Evolutionary conservation across 2,888 invertebrate genomes (phyloP), one percentile per base, ranked within the genome.

Genomic region (Aphidius colemani): DNA sequence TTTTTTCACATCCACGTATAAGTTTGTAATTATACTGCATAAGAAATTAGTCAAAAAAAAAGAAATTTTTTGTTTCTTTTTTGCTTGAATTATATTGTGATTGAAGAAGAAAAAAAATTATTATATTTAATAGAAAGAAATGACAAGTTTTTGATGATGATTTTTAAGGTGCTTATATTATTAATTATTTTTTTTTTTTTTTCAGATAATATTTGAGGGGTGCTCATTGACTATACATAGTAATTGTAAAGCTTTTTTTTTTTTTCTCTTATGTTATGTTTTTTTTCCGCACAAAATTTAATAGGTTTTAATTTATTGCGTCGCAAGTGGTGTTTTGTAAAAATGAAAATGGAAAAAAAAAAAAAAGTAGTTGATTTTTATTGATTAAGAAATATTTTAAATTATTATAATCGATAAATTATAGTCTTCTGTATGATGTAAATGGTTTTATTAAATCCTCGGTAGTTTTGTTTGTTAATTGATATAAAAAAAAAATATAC

Each of bases 391-490:
- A 10, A 49, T 46, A n/a, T 59, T 63, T 49, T 6, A 53, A 63
- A 41, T 53, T 48, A 41, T 18, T 46, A 46, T 11, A 30, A 30
- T 50, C 18, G 18, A 13, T 49, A 60, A 56, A 59, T 57, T 72
- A 69, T 69, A 70, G 69, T 71, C 69, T 30, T 30, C 30, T 30
- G 30, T 30, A 30, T 30, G 30, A 30, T 74, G 74, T 75, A 75
- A 69, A 74, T 72, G 71, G 71, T 72, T 75, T 74, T 71, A 72
- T 70, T 71, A 64, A 71, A 69, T 74, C 18, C 10, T 73, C 71
- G 71, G 72, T 71, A 71, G 70, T 70, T 75, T 72, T 73, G 71
- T 75, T 75, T 75, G 72, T 74, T 74, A 67, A 70, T 30, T 64
- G 65, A 68, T 64, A 61, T 58, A 56, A 63, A 63, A 30, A 30